Conservation (phyloP, 2,888 invertebrate species). For the Meliscaeva auricollis region DNA sequence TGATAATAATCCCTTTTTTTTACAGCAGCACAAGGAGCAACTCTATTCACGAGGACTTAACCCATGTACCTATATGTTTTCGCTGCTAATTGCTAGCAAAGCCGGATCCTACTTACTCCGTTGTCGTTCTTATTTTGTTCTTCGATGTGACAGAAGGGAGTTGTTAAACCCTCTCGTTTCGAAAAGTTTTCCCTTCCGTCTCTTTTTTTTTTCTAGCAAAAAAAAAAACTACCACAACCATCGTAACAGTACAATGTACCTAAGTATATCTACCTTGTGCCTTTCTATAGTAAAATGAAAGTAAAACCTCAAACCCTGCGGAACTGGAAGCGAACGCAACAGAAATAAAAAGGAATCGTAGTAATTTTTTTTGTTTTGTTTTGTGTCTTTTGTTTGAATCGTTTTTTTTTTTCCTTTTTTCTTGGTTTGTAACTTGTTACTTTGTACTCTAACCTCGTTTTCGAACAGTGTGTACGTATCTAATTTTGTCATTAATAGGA, state of each 20-base stretch:
- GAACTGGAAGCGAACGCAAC: slow-evolving; percentile 12
- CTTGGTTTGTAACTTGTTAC: slow-evolving; percentile 40
- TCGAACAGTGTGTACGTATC: slow-evolving; percentile 30
- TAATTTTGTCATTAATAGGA: slow-evolving; percentile 52
- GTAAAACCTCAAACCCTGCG: slow-evolving; percentile 15
- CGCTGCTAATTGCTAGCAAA: slow-evolving; percentile 66
- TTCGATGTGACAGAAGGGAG: slow-evolving; percentile 45
- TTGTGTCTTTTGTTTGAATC: slow-evolving; percentile 8
- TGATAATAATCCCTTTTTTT: slow-evolving; percentile 28
- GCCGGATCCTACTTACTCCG: slow-evolving; percentile 40
- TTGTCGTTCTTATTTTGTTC: slow-evolving; percentile 20
- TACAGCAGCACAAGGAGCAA: not conserved
- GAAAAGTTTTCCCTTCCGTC: slow-evolving; percentile 50
- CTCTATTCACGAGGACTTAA: slow-evolving; percentile 43
- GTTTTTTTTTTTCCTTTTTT: slow-evolving; percentile 25
- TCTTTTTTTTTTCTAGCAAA: slow-evolving; percentile 16
- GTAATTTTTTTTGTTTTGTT: slow-evolving; percentile 7
- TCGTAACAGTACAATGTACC: not conserved
- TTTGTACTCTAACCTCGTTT: slow-evolving; percentile 39
- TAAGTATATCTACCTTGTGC: not conserved
- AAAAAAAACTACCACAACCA: slow-evolving; percentile 10
- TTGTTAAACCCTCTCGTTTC: slow-evolving; percentile 59
- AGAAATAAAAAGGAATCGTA: slow-evolving; percentile 17
- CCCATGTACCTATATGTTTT: slow-evolving; percentile 64
- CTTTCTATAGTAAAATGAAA: not conserved